Conservation (phyloP, 2,888 invertebrate genomes). For the Tridacna gigas region DNA sequence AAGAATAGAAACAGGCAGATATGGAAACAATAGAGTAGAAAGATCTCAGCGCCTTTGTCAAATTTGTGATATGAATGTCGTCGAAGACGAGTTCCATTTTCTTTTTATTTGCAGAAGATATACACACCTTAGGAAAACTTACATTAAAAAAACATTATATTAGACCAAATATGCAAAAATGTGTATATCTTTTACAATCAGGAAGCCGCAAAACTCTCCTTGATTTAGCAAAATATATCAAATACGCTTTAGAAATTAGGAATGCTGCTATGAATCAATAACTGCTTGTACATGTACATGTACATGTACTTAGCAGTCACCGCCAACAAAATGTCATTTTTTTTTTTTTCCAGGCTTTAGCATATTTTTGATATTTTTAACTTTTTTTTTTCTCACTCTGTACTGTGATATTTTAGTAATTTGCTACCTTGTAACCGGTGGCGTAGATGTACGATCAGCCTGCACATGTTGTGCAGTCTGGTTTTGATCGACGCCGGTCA, state of each 20-base stretch:
- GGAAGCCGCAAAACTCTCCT: neutral
- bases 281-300: too few relatives aligned
- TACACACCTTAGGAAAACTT: neutral
- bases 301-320: too few relatives aligned
- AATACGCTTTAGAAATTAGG: constrained; percentile 3
- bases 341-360: too few relatives aligned
- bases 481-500: too few relatives aligned
- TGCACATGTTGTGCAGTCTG: too few relatives aligned
- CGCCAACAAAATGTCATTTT: too few relatives aligned
- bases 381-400: too few relatives aligned
- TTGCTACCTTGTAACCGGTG: too few relatives aligned
- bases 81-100: constrained; percentile 39
- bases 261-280: neutral
- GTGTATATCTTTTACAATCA: constrained; percentile 11
- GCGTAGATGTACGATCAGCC: too few relatives aligned
- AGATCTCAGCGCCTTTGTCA: constrained; percentile 27
- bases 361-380: too few relatives aligned
- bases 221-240: neutral
- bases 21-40: constrained; percentile 13
- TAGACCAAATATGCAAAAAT: constrained; percentile 16
- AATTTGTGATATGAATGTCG: constrained; percentile 12
- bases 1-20: constrained; percentile 32
- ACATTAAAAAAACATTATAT: neutral
- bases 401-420: too few relatives aligned
- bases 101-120: constrained; percentile 17